Percentiles rank a stretch among this genome's conserved stretches.
Evolutionary conservation across 2,888 invertebrate species (phyloP).

Genomic region (Digitonthophagus gazella): DNA sequence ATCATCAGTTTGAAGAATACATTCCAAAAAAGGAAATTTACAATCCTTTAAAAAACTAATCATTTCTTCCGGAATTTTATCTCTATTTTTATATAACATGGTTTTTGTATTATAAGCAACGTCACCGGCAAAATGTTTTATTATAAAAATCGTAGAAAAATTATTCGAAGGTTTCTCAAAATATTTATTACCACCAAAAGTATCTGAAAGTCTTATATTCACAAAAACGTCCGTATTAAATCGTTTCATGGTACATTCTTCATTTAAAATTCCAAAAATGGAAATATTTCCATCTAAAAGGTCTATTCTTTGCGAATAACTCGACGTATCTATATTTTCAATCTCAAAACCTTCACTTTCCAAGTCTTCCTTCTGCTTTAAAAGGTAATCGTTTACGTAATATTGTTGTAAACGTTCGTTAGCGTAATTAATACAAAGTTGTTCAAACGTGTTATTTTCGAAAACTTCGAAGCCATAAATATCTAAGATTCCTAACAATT

Average conservation of each 20-base stretch:
- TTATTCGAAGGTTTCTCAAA: conserved; percentile 31
- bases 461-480: conserved; percentile 49
- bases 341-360: conserved; percentile 40
- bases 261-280: conserved; percentile 46
- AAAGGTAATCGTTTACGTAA: conserved; percentile 44
- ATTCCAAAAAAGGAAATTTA: conserved; percentile 31
- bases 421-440: conserved; percentile 47
- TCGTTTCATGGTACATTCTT: conserved; percentile 39
- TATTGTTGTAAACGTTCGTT: conserved; percentile 46
- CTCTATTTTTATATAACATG: conserved; percentile 48
- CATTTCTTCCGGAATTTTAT: conserved; percentile 45
- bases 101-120: conserved; percentile 46
- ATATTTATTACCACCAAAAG: conserved; percentile 29
- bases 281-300: conserved; percentile 40
- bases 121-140: conserved; percentile 46
- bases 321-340: conserved; percentile 33
- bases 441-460: conserved; percentile 42
- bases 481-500: conserved; percentile 45
- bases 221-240: conserved; percentile 37
- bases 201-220: conserved; percentile 31
- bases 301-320: conserved; percentile 39
- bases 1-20: conserved; percentile 28
- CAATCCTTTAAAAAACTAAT: conserved; percentile 33
- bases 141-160: conserved; percentile 41
- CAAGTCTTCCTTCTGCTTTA: conserved; percentile 38